A percentile compares a stretch with the other conserved stretches of the same genome.
phyloP scores from a whole-genome alignment of 1,140 invertebrate species.

The Babylonia areolata region DNA sequence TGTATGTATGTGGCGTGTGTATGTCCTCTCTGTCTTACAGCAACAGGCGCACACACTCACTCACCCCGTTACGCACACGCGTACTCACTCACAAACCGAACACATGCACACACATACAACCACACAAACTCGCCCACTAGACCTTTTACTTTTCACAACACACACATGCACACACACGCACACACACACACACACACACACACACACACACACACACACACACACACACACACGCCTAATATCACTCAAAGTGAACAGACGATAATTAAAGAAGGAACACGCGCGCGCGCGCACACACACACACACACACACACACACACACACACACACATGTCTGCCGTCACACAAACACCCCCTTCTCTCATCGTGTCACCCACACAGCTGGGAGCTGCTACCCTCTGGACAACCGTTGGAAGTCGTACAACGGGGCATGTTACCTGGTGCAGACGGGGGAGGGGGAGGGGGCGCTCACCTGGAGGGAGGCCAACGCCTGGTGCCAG shows the following conservation, averaged over 20 bases:
- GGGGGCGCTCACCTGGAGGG: slow-evolving; percentile 57
- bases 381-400: slow-evolving; percentile 41
- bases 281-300: too few relatives aligned
- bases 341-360: neutral
- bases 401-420: slow-evolving; percentile 46
- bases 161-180: neutral
- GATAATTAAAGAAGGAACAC: too few relatives aligned
- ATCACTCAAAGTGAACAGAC: too few relatives aligned
- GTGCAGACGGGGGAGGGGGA: slow-evolving; percentile 51
- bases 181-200: neutral
- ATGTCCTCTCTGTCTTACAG: neutral
- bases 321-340: too few relatives aligned
- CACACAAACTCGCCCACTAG: neutral
- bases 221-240: too few relatives aligned
- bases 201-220: too few relatives aligned
- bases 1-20: neutral
- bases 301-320: too few relatives aligned
- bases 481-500: slow-evolving; percentile 52
- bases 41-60: too few relatives aligned
- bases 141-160: neutral
- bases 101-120: too few relatives aligned
- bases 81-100: too few relatives aligned
- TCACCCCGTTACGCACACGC: too few relatives aligned
- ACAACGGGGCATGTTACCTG: slow-evolving; percentile 53
- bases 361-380: neutral